A percentile compares a stretch with the other conserved stretches of the same genome.
phyloP scores from a whole-genome alignment of 2,888 invertebrate species.

The Onchidella celtica region DNA sequence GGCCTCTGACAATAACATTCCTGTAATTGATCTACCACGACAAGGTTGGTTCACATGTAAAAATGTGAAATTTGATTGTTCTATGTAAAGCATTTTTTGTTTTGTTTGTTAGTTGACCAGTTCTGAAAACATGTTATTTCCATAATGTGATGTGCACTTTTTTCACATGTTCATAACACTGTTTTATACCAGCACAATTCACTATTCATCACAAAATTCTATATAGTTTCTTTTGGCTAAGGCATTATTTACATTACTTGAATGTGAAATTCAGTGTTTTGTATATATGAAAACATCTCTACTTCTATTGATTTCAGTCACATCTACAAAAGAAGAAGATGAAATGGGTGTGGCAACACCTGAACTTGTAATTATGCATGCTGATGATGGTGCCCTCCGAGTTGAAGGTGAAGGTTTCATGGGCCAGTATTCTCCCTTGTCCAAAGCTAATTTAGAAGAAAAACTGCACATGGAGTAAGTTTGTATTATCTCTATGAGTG shows the following conservation, averaged over 20 bases:
- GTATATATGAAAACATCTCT: not conserved
- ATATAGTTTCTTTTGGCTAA: too few relatives aligned
- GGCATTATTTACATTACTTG: too few relatives aligned
- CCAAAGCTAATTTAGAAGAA: slow-evolving; percentile 73
- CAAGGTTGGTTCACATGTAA: slow-evolving; percentile 37
- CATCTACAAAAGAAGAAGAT: slow-evolving; percentile 72
- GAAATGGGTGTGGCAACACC: slow-evolving; percentile 76
- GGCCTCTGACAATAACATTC: not conserved
- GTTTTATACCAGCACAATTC: too few relatives aligned
- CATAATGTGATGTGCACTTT: too few relatives aligned
- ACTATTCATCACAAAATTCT: too few relatives aligned
- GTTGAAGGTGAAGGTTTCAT: slow-evolving; percentile 75
- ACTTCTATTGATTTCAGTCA: too few relatives aligned
- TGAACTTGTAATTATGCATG: slow-evolving; percentile 65
- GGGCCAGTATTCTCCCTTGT: slow-evolving; percentile 74
- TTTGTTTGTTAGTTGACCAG: too few relatives aligned
- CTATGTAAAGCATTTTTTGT: too few relatives aligned
- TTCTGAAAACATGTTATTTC: too few relatives aligned
- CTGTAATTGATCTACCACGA: slow-evolving; percentile 8
- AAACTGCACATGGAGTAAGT: slow-evolving; percentile 77
- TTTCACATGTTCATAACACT: too few relatives aligned
- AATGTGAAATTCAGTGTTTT: not conserved
- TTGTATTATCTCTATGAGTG: not conserved
- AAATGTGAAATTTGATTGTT: too few relatives aligned
- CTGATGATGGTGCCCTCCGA: slow-evolving; percentile 58